Percentiles rank a stretch among this genome's conserved stretches.
Conservation (phyloP, 2,888 invertebrate genomes). For the Apamea monoglypha region DNA sequence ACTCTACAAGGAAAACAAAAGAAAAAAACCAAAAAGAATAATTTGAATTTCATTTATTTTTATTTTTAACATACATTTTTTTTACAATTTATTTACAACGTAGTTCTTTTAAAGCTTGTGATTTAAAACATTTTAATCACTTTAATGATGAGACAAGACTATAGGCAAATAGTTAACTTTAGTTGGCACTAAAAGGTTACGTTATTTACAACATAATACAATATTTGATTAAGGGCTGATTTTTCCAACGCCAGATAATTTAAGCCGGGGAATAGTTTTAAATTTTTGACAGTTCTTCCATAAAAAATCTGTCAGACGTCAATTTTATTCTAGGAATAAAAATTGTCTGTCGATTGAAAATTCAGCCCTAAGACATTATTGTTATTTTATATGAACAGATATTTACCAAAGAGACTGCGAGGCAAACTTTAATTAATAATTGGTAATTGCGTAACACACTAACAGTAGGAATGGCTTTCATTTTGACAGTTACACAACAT, state of each 20-base stretch:
- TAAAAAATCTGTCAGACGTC: too few species aligned
- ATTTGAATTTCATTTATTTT: slow-evolving; percentile 58
- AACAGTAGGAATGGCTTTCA: too few species aligned
- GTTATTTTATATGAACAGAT: not conserved
- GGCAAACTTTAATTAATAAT: too few species aligned
- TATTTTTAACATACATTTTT: slow-evolving; percentile 48
- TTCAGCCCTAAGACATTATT: not conserved
- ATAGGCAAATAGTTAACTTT: not conserved
- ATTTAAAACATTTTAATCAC: not conserved
- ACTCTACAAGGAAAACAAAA: not conserved
- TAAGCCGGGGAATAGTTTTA: too few species aligned
- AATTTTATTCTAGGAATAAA: too few species aligned
- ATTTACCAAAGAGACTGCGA: not conserved
- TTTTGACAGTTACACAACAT: too few species aligned
- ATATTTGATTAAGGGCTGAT: too few species aligned
- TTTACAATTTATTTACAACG: slow-evolving; percentile 63
- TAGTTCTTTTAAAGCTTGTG: slow-evolving; percentile 67
- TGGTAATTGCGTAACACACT: too few species aligned
- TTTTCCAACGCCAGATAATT: too few species aligned
- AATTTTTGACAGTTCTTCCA: too few species aligned
- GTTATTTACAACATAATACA: not conserved
- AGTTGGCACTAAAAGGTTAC: not conserved
- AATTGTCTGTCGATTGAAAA: too few species aligned
- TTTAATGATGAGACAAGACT: not conserved
- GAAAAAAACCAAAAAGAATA: not conserved